Percentiles rank a stretch among this genome's conserved stretches.
Evolutionary conservation across 2,888 invertebrate species (phyloP).

Genomic region (Coleophora deauratella): DNA sequence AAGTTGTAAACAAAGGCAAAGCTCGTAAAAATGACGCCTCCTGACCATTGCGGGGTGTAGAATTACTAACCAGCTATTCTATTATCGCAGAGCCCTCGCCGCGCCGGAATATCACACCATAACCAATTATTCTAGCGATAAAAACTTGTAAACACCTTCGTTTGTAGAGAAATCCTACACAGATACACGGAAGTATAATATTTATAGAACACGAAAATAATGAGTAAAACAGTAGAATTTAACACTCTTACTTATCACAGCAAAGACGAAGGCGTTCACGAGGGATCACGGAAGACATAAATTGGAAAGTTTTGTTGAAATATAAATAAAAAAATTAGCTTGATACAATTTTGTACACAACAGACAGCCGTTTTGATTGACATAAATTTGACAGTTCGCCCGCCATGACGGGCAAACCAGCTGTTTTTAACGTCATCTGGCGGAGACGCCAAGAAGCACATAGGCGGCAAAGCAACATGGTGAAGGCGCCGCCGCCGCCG

Average conservation of each 20-base stretch:
- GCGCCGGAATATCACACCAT: slow-evolving; percentile 27
- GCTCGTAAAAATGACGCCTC: slow-evolving; percentile 39
- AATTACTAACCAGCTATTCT: slow-evolving; percentile 27
- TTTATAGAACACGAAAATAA: slow-evolving; percentile 37
- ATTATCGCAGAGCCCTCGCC: slow-evolving; percentile 25
- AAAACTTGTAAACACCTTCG: too few relatives aligned
- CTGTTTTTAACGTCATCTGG: slow-evolving; percentile 46
- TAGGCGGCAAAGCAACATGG: slow-evolving; percentile 9
- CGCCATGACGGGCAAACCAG: slow-evolving; percentile 26
- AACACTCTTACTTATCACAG: slow-evolving; percentile 38
- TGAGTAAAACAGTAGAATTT: slow-evolving; percentile 47
- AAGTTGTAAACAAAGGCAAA: slow-evolving; percentile 60
- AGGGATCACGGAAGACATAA: slow-evolving; percentile 34
- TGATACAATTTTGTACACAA: slow-evolving; percentile 64
- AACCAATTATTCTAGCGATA: slow-evolving; percentile 7
- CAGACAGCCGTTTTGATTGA: slow-evolving; percentile 23
- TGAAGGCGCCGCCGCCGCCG: too few relatives aligned
- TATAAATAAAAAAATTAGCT: slow-evolving; percentile 71
- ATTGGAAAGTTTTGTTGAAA: slow-evolving; percentile 52
- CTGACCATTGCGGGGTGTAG: slow-evolving; percentile 26
- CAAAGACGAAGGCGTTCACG: slow-evolving; percentile 29
- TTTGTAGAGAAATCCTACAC: slow-evolving; percentile 42
- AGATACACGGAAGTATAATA: slow-evolving; percentile 48
- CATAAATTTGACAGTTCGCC: slow-evolving; percentile 33
- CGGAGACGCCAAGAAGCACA: slow-evolving; percentile 16